Conservation (phyloP, 2,797 vertebrate genomes). For the Coranthus polyacanthus region DNA sequence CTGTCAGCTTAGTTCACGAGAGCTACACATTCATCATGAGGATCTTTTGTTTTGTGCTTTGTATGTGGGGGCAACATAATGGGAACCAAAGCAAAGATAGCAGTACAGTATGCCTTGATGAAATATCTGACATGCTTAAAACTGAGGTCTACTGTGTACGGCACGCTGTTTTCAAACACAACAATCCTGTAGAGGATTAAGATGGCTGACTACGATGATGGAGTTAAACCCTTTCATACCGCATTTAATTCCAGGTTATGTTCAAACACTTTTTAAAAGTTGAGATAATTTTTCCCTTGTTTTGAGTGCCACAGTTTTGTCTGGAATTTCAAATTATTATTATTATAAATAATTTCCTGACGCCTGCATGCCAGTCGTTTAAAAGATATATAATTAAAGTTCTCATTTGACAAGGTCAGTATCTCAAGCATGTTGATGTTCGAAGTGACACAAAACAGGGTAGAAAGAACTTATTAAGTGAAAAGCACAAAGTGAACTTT, state of each 20-base stretch:
- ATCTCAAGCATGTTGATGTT: conserved; percentile 1
- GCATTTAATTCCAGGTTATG: conserved; percentile 67
- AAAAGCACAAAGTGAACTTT: background rate
- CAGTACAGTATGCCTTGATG: conserved; percentile 62
- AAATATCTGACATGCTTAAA: conserved; percentile 76
- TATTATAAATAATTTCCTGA: conserved; percentile 3
- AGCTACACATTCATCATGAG: conserved; percentile 36
- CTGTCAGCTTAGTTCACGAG: conserved; percentile 37
- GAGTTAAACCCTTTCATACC: conserved; percentile 67
- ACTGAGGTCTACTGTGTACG: conserved; percentile 44
- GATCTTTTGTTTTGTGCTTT: conserved; percentile 39
- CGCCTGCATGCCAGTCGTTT: conserved; percentile 20
- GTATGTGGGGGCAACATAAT: conserved; percentile 46
- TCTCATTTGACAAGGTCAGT: conserved; percentile 35
- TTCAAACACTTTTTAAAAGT: conserved; percentile 53
- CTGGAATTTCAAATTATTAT: too few species aligned
- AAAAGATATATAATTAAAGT: conserved; percentile 26
- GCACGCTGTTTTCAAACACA: conserved; percentile 63
- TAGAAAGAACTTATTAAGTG: too few species aligned
- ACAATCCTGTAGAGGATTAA: conserved; percentile 70
- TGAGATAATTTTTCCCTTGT: conserved; percentile 11
- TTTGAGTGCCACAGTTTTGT: conserved; percentile 3
- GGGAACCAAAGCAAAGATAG: conserved; percentile 48
- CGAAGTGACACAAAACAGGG: too few species aligned
- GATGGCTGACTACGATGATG: conserved; percentile 60